These are phyloP conservation scores for Phalacrocorax carbo DNA, from an alignment of 2,113 vertebrate species.

Conservation along the genomic window DNA sequence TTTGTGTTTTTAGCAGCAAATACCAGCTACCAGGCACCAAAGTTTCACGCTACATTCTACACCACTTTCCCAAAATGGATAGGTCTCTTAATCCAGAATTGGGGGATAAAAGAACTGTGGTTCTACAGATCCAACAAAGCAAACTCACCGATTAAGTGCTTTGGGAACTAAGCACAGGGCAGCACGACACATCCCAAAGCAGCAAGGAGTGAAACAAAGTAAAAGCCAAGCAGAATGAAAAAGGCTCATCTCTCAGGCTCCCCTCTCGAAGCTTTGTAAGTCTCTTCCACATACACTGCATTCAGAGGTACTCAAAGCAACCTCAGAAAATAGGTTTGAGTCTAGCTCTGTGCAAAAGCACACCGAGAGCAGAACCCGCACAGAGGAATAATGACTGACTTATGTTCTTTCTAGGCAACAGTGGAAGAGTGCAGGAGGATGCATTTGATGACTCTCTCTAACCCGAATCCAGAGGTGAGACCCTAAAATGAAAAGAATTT, in stretches of 20 bases:
- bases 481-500: conserved; percentile 4
- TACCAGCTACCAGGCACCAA: conserved; percentile 17
- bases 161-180: conserved; percentile 13
- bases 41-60: neutral
- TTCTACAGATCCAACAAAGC: conserved; percentile 38
- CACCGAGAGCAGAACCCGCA: neutral
- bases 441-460: neutral
- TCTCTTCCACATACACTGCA: neutral
- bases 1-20: conserved; percentile 40
- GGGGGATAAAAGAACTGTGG: neutral
- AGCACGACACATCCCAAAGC: neutral
- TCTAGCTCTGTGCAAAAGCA: conserved; percentile 9
- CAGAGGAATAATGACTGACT: conserved; percentile 9
- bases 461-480: neutral
- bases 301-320: conserved; percentile 49
- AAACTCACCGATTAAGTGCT: conserved; percentile 17
- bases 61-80: neutral
- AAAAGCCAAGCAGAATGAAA: conserved; percentile 22
- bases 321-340: conserved; percentile 3
- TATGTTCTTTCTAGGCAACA: neutral
- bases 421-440: neutral
- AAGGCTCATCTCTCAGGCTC: neutral
- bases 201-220: conserved; percentile 33
- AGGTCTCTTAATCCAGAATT: conserved; percentile 6
- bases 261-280: conserved; percentile 31